Conservation (phyloP, 2,113 vertebrate genomes). For the Isichthys henryi region DNA sequence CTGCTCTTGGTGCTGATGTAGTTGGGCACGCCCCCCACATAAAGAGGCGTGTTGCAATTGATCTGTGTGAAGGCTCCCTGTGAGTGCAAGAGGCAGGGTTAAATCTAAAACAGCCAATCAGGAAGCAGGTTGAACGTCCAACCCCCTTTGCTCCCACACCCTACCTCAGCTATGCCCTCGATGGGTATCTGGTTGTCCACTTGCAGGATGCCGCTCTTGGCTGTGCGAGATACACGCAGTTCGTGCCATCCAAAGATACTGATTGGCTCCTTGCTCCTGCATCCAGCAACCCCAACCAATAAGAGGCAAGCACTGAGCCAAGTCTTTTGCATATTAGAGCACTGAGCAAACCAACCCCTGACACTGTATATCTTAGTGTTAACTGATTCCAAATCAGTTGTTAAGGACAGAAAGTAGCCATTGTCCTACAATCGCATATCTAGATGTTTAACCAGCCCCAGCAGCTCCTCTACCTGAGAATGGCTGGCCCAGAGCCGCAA, state of each 20-base stretch:
- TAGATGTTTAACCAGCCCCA: neutral
- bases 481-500: slow-evolving; percentile 68
- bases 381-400: neutral
- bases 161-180: slow-evolving; percentile 68
- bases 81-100: neutral
- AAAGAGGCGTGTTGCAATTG: slow-evolving; percentile 70
- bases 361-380: neutral
- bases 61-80: slow-evolving; percentile 79
- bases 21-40: slow-evolving; percentile 66
- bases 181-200: slow-evolving; percentile 65
- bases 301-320: neutral
- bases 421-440: neutral
- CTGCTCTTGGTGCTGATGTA: slow-evolving; percentile 67
- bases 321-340: neutral
- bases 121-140: neutral
- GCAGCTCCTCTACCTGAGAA: slow-evolving; percentile 61
- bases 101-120: neutral
- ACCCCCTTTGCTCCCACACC: neutral
- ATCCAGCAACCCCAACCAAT: neutral
- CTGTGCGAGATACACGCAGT: slow-evolving; percentile 65
- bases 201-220: slow-evolving; percentile 65
- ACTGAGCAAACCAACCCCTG: neutral
- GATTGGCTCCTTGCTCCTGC: slow-evolving; percentile 64
- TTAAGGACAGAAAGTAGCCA: neutral
- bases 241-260: slow-evolving; percentile 66